Percentiles rank a stretch among this genome's conserved stretches.
Conservation (phyloP, 2,888 invertebrate genomes). For the Esperia sulphurella region DNA sequence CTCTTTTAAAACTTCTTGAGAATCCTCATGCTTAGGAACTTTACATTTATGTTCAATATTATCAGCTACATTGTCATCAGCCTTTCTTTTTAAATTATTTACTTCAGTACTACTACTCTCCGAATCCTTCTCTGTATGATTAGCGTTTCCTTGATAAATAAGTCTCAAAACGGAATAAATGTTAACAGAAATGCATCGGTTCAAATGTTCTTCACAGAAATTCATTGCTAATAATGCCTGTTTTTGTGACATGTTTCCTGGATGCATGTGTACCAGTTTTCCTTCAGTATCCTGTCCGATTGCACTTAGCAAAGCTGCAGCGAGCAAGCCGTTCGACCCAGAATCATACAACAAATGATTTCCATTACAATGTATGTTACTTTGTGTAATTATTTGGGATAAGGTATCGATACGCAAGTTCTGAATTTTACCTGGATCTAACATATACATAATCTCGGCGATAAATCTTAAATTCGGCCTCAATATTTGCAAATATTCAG, state of each 20-base stretch:
- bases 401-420: conserved; percentile 92
- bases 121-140: conserved; percentile 31
- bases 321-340: conserved; percentile 90
- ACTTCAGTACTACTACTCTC: conserved; percentile 9
- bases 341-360: conserved; percentile 92
- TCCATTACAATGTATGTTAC: conserved; percentile 89
- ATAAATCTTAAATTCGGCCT: conserved; percentile 90
- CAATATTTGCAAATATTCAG: conserved; percentile 88
- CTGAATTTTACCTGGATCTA: conserved; percentile 86
- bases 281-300: conserved; percentile 83
- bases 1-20: conserved; percentile 2
- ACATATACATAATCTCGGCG: conserved; percentile 89
- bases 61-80: conserved; percentile 31
- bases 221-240: conserved; percentile 90
- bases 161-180: conserved; percentile 86
- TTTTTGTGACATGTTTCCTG: conserved; percentile 89
- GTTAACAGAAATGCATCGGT: conserved; percentile 86
- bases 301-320: conserved; percentile 89
- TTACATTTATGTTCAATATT: conserved; percentile 35
- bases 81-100: conserved; percentile 21
- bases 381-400: conserved; percentile 90
- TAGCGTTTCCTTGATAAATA: conserved; percentile 80
- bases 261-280: conserved; percentile 86
- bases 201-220: conserved; percentile 83
- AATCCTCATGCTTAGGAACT: conserved; percentile 34